Conservation (phyloP, 2,888 invertebrate genomes). For the Xestobium rufovillosum region DNA sequence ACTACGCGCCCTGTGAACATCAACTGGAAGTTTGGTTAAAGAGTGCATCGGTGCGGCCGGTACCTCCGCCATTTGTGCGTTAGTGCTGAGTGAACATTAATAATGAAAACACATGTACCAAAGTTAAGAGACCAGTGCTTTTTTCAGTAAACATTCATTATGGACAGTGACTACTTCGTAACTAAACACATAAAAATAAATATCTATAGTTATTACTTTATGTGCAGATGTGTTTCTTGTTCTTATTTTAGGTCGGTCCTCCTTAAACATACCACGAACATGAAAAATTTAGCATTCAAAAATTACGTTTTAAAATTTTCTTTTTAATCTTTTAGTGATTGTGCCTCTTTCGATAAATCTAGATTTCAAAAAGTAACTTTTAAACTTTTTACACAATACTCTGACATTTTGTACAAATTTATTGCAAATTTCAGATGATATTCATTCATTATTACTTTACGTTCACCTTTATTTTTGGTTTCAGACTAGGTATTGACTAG, state of each 20-base stretch:
- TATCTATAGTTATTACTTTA: constrained; percentile 31
- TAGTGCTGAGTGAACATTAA: constrained; percentile 38
- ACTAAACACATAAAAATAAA: constrained; percentile 39
- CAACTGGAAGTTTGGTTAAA: no score
- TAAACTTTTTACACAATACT: constrained; percentile 15
- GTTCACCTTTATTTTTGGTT: constrained; percentile 27
- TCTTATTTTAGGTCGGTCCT: constrained; percentile 28
- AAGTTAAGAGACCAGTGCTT: constrained; percentile 39
- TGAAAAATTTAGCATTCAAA: constrained; percentile 19
- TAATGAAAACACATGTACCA: constrained; percentile 35
- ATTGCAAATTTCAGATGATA: constrained; percentile 37
- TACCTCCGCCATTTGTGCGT: no score
- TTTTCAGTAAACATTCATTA: constrained; percentile 36
- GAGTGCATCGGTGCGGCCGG: no score
- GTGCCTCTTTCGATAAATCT: constrained; percentile 33
- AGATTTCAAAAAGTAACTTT: constrained; percentile 20
- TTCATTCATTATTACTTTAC: constrained; percentile 35
- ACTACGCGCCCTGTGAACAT: no score
- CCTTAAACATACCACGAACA: constrained; percentile 32
- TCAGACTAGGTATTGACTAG: constrained; percentile 30
- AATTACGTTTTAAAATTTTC: constrained; percentile 16
- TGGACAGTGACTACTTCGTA: constrained; percentile 35
- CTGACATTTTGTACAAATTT: constrained; percentile 28
- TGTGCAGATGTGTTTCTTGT: constrained; percentile 26
- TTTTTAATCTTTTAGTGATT: constrained; percentile 30